Percentiles rank a stretch among this genome's conserved stretches.
Evolutionary conservation across 2,113 vertebrate genomes (phyloP).

Genomic region (Tachysurus fulvidraco): DNA sequence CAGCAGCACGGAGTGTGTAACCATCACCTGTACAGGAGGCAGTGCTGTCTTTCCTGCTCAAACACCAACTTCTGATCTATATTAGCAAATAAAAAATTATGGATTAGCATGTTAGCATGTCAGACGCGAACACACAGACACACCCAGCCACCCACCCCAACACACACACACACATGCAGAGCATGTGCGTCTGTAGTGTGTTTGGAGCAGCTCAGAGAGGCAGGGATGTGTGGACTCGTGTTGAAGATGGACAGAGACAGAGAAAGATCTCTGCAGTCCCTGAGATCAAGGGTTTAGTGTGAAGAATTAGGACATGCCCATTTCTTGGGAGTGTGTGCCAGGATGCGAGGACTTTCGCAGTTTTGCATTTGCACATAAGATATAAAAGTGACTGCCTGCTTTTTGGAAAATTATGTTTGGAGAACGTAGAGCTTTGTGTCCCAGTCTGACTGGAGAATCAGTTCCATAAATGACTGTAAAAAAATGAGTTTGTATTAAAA

Average conservation of each 20-base stretch:
- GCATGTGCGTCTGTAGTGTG: background rate
- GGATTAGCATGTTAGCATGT: conserved; percentile 20
- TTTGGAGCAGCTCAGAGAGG: background rate
- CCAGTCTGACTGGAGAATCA: background rate
- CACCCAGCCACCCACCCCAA: background rate
- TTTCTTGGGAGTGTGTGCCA: background rate
- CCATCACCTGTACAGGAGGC: conserved; percentile 82
- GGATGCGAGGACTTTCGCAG: background rate
- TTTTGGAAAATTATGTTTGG: background rate
- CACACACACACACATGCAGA: background rate
- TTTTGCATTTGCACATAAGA: background rate
- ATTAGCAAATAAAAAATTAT: background rate
- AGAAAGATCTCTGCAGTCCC: background rate
- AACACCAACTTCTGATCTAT: conserved; percentile 75
- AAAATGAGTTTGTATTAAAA: conserved; percentile 10
- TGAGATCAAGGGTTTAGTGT: background rate
- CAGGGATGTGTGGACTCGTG: background rate
- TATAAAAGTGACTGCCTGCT: background rate
- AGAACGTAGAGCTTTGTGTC: background rate
- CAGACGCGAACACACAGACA: background rate
- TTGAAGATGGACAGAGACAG: background rate
- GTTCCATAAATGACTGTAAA: too few species aligned
- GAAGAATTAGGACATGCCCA: background rate
- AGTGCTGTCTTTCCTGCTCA: conserved; percentile 84
- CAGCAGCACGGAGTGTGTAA: conserved; percentile 81